Base-by-base conservation (phyloP, 2,113 vertebrate species). In the Paralichthys olivaceus region DNA sequence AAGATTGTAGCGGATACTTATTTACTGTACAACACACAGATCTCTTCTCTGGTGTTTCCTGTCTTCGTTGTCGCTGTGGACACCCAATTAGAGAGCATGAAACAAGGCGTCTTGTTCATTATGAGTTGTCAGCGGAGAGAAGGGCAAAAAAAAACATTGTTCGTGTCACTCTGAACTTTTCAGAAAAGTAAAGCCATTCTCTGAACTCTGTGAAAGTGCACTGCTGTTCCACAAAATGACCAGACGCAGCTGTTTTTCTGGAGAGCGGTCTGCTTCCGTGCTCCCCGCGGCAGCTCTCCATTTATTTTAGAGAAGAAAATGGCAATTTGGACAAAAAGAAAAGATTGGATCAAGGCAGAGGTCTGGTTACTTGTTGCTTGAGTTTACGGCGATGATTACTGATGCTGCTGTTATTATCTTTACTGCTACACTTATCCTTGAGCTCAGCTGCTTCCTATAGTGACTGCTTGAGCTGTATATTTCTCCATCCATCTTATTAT, bases 131-230 rank as follows among this genome's bases (percentile, higher is more conserved):
- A 40, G 43, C 45, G 12, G 64, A 37, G 25, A 7, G 12, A 13
- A 14, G 5, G 15, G 25, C 8, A 69, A 64, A 26, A 22, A 43
- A 37, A 84, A 57, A 4, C 56, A 45, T 45, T 71, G 25, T 34
- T 71, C 56, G 47, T 62, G 47, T 72, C 69, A 72, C 22, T 60
- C 68, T 55, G 47, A 75, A 76, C 66, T 73, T 70, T 67, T 75
- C 62, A 13, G 60, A 82, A 51, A 81, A 75, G 63, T 77, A 53
- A 59, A 64, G 79, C 51, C 14, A 28, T 22, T 83, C 32, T 55
- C 20, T 62, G 26, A 79, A 79, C 71, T 84, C 81, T 49, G 28
- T 59, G 5, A 72, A 82, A 87, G 73, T 34, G 49, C 59, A 72
- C 26, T 13, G 59, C 61, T 28, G 45, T 34, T 75, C 56, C 51